These are phyloP conservation scores for Pogonomyrmex barbatus DNA, from an alignment of 1,140 invertebrate genomes.

Conservation along the genomic window DNA sequence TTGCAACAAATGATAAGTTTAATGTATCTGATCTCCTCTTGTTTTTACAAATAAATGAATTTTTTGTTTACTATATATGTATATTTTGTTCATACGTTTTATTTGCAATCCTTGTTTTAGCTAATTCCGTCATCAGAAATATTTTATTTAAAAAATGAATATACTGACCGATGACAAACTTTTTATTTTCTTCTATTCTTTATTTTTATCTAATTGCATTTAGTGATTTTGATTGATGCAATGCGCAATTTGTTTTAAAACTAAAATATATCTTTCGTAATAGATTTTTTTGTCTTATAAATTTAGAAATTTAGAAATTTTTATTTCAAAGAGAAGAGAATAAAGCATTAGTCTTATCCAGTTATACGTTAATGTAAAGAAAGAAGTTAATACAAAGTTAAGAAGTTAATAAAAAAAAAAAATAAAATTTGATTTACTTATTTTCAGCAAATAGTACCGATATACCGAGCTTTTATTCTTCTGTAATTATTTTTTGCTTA, in stretches of 20 bases:
- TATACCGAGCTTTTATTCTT: neutral
- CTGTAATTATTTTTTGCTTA: neutral
- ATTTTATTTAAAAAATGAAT: neutral
- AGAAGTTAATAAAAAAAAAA: neutral
- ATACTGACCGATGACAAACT: neutral
- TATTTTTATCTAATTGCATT: no score
- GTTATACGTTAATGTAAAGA: neutral
- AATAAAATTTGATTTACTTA: neutral
- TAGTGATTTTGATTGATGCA: no score
- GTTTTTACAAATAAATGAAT: constrained; percentile 4
- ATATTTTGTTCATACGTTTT: neutral
- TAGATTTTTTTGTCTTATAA: no score
- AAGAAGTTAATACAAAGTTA: neutral
- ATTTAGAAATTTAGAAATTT: no score
- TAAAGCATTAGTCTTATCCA: no score
- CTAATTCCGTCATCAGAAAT: neutral
- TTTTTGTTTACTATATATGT: neutral
- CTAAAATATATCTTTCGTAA: no score
- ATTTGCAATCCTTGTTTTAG: neutral
- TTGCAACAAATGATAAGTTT: neutral
- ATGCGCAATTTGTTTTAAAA: no score
- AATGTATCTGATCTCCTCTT: neutral
- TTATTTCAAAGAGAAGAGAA: no score
- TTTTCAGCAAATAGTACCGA: neutral
- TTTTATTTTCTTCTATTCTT: no score